Base-by-base conservation (phyloP, 2,888 invertebrate genomes). In the Coleophora flavipennella region DNA sequence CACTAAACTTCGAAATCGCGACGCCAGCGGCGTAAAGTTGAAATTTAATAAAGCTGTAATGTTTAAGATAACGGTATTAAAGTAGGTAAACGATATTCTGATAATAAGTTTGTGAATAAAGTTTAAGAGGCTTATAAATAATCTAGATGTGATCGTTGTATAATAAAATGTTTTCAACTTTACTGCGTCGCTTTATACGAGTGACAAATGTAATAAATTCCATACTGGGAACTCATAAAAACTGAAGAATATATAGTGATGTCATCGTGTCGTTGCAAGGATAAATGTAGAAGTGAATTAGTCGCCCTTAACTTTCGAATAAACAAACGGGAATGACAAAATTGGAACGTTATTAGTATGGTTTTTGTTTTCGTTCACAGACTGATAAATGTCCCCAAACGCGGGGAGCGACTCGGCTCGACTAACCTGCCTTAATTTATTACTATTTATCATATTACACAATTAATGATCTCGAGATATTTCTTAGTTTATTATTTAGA, bases 121-220 rank as follows among this genome's bases (percentile, higher is more conserved):
- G 59, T 55, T 56, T 63, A 52, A 58, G 61, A 59, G 55, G 49
- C 60, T 62, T 63, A 57, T 64, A 57, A 61, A 65, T 53, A 48
- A 51, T 57, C 60, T 56, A 53, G 53, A 56, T 55, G 53, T 50
- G 56, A 63, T 46, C 38, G 32, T 60, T 46, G 49, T 57, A 61
- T 52, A 61, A 61, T 65, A 64, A 64, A 61, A 69, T 60, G 55
- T 52, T 55, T 55, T 58, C 54, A 55, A 64, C 53, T 77, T 76
- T 71, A 75, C 61, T 57, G 59, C 62, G 51, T 57, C 61, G 58
- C 55, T 58, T 60, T 55, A 55, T 54, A 51, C 51, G 57, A 65
- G 69, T 68, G 72, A 74, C 74, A 74, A 67, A 60, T 46, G 67
- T 55, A 64, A 74, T 80, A 80, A 79, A 79, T 77, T 65, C 58